Conservation (phyloP, 2,888 invertebrate species). For the Camptogramma bilineatum region DNA sequence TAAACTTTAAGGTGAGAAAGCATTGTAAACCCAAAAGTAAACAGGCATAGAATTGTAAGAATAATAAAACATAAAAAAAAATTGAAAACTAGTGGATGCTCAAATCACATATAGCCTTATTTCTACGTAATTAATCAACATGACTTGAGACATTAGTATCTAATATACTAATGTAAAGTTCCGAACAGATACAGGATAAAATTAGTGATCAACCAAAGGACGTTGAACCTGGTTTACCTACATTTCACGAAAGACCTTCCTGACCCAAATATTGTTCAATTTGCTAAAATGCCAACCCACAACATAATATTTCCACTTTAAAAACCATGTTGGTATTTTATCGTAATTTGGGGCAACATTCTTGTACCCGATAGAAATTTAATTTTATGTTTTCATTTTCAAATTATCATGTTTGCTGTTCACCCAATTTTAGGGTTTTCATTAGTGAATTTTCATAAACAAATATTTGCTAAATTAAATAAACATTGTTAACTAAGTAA, state of each 20-base stretch:
- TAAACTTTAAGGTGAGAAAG: conserved; percentile 90
- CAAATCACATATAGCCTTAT: too few relatives aligned
- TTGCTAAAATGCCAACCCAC: conserved; percentile 13
- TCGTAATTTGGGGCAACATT: conserved; percentile 15
- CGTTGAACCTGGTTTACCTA: neutral
- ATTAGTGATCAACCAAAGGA: too few relatives aligned
- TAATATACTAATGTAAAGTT: too few relatives aligned
- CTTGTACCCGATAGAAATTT: conserved; percentile 19
- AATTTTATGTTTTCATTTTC: conserved; percentile 25
- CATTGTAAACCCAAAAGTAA: neutral
- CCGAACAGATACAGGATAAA: too few relatives aligned
- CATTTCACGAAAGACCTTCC: conserved; percentile 16
- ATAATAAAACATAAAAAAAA: too few relatives aligned
- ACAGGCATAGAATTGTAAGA: too few relatives aligned
- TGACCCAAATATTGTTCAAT: conserved; percentile 28
- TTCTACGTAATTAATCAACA: too few relatives aligned
- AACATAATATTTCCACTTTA: conserved; percentile 15
- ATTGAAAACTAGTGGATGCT: too few relatives aligned
- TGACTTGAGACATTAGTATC: too few relatives aligned
- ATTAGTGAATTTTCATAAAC: conserved; percentile 26
- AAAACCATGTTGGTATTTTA: conserved; percentile 9
- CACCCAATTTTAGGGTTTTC: conserved; percentile 18
- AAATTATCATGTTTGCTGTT: conserved; percentile 26
- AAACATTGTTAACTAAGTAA: conserved; percentile 8
- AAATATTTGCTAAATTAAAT: conserved; percentile 32